These are phyloP conservation scores for Thera obeliscata DNA, from an alignment of 2,888 invertebrate species.

Conservation along the genomic window DNA sequence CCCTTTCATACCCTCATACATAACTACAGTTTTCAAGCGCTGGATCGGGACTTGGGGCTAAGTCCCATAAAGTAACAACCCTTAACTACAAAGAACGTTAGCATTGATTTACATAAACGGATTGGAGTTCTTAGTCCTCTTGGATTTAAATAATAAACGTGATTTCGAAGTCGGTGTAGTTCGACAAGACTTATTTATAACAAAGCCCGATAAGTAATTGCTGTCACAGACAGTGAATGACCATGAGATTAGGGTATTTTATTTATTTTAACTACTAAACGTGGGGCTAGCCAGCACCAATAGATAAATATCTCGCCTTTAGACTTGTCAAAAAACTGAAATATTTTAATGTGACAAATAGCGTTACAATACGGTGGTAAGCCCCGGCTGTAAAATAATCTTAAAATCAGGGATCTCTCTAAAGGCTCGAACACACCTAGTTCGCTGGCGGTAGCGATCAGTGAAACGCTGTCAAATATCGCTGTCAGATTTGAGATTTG, in stretches of 20 bases:
- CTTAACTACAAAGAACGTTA: slow-evolving; percentile 60
- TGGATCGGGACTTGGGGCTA: slow-evolving; percentile 30
- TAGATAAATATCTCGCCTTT: too few species aligned
- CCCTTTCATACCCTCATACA: slow-evolving; percentile 31
- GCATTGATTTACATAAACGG: slow-evolving; percentile 74
- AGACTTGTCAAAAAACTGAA: too few species aligned
- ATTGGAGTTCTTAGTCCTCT: slow-evolving; percentile 66
- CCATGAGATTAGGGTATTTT: background rate
- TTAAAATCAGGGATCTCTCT: too few species aligned
- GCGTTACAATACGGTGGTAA: too few species aligned
- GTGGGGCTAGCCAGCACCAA: too few species aligned
- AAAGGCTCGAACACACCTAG: too few species aligned
- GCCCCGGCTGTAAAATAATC: too few species aligned
- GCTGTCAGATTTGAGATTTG: too few species aligned
- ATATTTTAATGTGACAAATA: too few species aligned
- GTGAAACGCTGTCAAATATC: too few species aligned
- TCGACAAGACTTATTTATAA: slow-evolving; percentile 37
- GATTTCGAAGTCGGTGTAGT: slow-evolving; percentile 47
- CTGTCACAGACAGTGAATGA: background rate
- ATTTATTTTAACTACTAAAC: background rate
- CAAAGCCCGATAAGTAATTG: slow-evolving; percentile 45
- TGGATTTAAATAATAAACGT: slow-evolving; percentile 71
- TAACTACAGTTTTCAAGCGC: slow-evolving; percentile 31
- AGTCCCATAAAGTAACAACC: slow-evolving; percentile 44
- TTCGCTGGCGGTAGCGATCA: too few species aligned